phyloP scores from a whole-genome alignment of 2,113 vertebrate species.

The Chinchilla lanigera region DNA sequence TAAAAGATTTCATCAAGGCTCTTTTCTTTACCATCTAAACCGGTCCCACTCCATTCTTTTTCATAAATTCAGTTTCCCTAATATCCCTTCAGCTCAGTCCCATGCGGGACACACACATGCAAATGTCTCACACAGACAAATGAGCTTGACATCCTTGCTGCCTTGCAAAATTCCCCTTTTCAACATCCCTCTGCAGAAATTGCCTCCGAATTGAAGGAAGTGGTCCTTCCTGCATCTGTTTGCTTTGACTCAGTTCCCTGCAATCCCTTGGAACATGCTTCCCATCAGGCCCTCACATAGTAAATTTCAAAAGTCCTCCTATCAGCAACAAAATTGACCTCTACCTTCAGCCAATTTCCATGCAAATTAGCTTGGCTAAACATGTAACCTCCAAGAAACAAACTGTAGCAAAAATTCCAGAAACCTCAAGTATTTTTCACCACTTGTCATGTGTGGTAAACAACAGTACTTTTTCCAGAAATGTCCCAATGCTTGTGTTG shows the following conservation, averaged over 20 bases:
- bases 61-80: constrained; percentile 45
- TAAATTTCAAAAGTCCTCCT: constrained; percentile 52
- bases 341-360: constrained; percentile 60
- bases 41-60: neutral
- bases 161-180: neutral
- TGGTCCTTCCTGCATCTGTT: neutral
- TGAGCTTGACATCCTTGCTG: neutral
- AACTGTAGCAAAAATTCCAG: constrained; percentile 14
- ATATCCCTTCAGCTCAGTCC: neutral
- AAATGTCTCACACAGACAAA: constrained; percentile 39
- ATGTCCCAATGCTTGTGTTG: neutral
- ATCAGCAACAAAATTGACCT: constrained; percentile 54
- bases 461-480: constrained; percentile 30
- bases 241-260: constrained; percentile 18
- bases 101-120: neutral
- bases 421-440: constrained; percentile 48
- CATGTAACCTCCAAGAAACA: neutral
- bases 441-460: neutral
- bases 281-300: neutral
- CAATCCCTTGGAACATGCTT: constrained; percentile 31
- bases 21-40: constrained; percentile 29
- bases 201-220: neutral
- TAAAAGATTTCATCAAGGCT: neutral
- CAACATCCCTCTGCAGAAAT: neutral
- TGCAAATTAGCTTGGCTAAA: constrained; percentile 61